Evolutionary conservation across 2,113 vertebrate genomes (phyloP).

Genomic region (Tragelaphus strepsiceros): DNA sequence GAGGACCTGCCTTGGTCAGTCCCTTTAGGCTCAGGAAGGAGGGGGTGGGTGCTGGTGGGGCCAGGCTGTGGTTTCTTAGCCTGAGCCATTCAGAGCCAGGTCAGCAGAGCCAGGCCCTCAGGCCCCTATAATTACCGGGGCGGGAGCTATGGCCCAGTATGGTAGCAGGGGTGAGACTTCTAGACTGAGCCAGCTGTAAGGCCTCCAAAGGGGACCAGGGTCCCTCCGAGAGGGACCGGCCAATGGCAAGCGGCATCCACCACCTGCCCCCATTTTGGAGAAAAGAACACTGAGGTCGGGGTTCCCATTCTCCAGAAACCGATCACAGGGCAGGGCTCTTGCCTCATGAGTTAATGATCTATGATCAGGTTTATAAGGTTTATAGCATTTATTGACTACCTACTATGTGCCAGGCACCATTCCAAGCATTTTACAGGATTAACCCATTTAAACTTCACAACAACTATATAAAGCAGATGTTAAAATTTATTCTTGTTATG

Average conservation of each 20-base stretch:
- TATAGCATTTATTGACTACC: neutral
- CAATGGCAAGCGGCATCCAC: neutral
- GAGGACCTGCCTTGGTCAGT: neutral
- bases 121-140: constrained; percentile 57
- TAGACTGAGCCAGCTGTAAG: neutral
- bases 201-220: neutral
- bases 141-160: neutral
- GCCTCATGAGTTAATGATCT: neutral
- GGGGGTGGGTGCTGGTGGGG: neutral
- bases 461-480: neutral
- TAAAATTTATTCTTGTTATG: neutral
- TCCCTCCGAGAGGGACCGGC: neutral
- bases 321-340: neutral
- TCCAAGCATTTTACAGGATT: neutral
- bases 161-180: neutral
- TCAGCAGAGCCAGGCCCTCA: constrained; percentile 43
- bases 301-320: neutral
- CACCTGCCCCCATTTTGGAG: neutral
- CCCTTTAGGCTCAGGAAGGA: neutral
- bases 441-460: neutral
- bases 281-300: neutral
- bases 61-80: constrained; percentile 29
- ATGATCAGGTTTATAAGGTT: neutral
- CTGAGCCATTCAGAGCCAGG: constrained; percentile 21
- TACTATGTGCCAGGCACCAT: neutral